phyloP scores from a whole-genome alignment of 2,113 vertebrate species.

The Coracopsis vasa region DNA sequence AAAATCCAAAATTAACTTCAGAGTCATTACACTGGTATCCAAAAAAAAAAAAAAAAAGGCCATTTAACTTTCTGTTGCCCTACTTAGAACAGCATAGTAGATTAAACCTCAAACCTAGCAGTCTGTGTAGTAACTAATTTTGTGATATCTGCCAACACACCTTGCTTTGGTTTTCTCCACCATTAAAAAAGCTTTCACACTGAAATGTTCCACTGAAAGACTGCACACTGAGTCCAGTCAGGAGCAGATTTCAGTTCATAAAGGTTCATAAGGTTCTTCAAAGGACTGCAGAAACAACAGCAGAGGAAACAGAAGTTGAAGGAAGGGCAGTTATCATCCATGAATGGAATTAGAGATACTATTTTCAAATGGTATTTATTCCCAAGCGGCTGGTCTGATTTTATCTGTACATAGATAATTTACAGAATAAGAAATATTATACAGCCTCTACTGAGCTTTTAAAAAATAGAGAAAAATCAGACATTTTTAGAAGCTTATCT shows the following conservation, averaged over 20 bases:
- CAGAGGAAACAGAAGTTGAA: background rate
- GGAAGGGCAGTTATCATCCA: background rate
- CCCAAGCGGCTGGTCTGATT: background rate
- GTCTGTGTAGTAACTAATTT: background rate
- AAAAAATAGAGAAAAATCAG: background rate
- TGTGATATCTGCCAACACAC: background rate
- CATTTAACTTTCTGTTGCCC: background rate
- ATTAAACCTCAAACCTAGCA: background rate
- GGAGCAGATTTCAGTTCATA: background rate
- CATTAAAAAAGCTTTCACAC: background rate
- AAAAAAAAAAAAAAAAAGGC: background rate
- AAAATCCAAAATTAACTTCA: background rate
- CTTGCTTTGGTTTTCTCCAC: background rate
- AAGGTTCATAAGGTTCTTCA: background rate
- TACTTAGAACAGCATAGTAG: background rate
- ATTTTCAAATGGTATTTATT: background rate
- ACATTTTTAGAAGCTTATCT: background rate
- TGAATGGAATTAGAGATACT: background rate
- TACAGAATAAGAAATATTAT: background rate
- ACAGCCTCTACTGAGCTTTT: background rate
- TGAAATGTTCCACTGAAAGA: background rate
- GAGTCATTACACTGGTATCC: rapidly evolving
- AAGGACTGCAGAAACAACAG: background rate
- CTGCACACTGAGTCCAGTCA: background rate
- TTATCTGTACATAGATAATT: background rate